These are phyloP conservation scores for Phytoseiulus persimilis DNA, from an alignment of 2,888 invertebrate species.

Conservation along the genomic window DNA sequence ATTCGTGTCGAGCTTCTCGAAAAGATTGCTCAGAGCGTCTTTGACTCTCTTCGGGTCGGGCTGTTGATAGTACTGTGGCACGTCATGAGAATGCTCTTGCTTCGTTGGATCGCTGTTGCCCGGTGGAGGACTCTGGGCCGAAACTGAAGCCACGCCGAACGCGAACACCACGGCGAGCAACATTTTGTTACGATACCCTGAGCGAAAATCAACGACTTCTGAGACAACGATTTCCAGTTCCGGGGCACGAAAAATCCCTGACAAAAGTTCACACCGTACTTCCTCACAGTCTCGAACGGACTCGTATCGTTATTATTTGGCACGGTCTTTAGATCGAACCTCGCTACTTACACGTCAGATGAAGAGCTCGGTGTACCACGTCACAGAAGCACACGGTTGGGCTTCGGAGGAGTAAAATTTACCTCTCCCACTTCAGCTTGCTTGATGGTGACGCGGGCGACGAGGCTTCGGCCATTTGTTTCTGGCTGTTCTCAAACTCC, in stretches of 20 bases:
- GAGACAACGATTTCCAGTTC: too few species aligned
- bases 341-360: not conserved
- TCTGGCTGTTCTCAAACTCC: too few species aligned
- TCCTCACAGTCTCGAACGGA: not conserved
- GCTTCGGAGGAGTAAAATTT: not conserved
- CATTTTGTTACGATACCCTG: not conserved
- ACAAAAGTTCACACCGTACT: not conserved
- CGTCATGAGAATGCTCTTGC: slow-evolving; percentile 24
- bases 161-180: not conserved
- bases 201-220: not conserved
- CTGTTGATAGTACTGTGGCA: slow-evolving; percentile 16
- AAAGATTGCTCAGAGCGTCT: slow-evolving; percentile 29
- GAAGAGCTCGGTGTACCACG: not conserved
- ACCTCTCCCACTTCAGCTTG: not conserved
- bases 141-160: not conserved
- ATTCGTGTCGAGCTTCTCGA: slow-evolving; percentile 42
- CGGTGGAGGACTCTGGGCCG: not conserved
- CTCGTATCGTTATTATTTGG: not conserved
- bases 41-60: slow-evolving; percentile 40
- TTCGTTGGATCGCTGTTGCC: slow-evolving; percentile 13
- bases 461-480: not conserved
- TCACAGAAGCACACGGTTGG: not conserved
- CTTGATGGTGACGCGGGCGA: not conserved
- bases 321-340: not conserved
- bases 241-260: too few species aligned